Conservation (phyloP, 1,140 invertebrate species). For the Lepidurus couesii region DNA sequence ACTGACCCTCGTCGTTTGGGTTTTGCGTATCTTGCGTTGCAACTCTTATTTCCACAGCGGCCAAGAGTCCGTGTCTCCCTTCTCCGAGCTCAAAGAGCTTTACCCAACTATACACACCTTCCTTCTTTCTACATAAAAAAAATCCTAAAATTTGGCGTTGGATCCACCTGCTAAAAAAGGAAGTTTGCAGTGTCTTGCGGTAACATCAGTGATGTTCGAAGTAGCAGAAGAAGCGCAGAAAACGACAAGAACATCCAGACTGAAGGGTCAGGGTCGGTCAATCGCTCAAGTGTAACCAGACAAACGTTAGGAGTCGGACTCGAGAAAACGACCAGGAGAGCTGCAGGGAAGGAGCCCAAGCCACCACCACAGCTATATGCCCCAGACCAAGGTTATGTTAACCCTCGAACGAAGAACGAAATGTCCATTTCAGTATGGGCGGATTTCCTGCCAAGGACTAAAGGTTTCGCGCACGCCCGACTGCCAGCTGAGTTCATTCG, state of each 20-base stretch:
- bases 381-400: neutral
- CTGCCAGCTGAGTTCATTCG: neutral
- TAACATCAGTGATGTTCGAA: neutral
- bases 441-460: constrained; percentile 1
- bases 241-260: neutral
- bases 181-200: too few relatives aligned
- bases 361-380: neutral
- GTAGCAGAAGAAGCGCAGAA: neutral
- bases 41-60: neutral
- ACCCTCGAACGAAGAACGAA: neutral
- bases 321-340: neutral
- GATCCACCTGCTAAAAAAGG: too few relatives aligned
- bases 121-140: too few relatives aligned
- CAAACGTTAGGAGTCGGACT: neutral
- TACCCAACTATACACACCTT: too few relatives aligned
- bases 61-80: too few relatives aligned
- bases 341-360: neutral
- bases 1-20: neutral
- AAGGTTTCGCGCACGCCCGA: neutral
- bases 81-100: too few relatives aligned
- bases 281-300: constrained; percentile 13
- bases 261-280: constrained; percentile 11
- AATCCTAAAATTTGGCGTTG: too few relatives aligned
- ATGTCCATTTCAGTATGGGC: constrained; percentile 22
- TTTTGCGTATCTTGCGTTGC: neutral